Evolutionary conservation across 2,888 invertebrate genomes (phyloP).

Genomic region (Sesia apiformis): DNA sequence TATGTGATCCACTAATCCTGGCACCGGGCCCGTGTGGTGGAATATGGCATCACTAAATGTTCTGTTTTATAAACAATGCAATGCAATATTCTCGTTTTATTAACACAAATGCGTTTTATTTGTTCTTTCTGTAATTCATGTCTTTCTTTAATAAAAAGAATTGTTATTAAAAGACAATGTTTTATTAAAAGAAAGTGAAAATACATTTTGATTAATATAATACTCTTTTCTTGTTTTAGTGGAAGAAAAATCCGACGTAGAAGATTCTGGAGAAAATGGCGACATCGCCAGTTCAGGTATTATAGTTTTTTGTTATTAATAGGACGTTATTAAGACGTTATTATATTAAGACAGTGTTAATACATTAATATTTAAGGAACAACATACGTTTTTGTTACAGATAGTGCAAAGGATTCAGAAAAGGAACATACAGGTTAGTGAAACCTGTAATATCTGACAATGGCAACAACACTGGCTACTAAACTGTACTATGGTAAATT

Average conservation of each 20-base stretch:
- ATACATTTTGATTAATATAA: neutral
- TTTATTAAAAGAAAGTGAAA: no score
- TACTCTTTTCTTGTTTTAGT: slow-evolving; percentile 23
- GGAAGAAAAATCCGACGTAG: slow-evolving; percentile 52
- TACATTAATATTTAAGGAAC: slow-evolving; percentile 22
- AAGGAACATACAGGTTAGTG: slow-evolving; percentile 38
- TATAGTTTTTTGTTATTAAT: neutral
- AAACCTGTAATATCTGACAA: neutral
- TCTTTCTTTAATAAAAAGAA: no score
- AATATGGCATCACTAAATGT: no score
- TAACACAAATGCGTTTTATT: no score
- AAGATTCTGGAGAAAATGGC: slow-evolving; percentile 41
- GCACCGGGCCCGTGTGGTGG: no score
- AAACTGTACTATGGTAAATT: no score
- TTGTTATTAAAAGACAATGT: no score
- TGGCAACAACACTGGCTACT: no score
- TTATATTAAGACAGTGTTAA: neutral
- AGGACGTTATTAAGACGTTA: neutral
- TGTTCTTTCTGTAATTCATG: no score
- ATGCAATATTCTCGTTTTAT: no score
- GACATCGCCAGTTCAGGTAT: slow-evolving; percentile 37
- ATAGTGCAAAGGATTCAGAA: slow-evolving; percentile 30
- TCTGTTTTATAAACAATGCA: no score
- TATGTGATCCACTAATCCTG: no score
- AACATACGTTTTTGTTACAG: slow-evolving; percentile 35